These are phyloP conservation scores for Agrochola litura DNA, from an alignment of 2,888 invertebrate species.

Conservation along the genomic window DNA sequence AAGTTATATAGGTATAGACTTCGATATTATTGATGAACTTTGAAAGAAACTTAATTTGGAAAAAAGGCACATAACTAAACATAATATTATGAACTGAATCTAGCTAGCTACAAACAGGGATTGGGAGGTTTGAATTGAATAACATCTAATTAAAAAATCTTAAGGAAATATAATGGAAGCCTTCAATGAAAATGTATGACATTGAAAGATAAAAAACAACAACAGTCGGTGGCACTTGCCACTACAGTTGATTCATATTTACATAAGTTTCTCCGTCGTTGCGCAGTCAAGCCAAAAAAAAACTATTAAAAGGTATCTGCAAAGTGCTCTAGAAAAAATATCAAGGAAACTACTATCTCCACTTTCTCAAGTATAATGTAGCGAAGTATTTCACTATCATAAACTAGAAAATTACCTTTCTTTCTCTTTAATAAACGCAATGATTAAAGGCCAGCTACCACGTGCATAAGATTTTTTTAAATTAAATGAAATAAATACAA, in stretches of 20 bases:
- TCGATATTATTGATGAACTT: not conserved
- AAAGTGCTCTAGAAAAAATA: slow-evolving; percentile 8
- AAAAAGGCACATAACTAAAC: not conserved
- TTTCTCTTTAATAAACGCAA: not conserved
- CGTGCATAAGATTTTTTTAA: not conserved
- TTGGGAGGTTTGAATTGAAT: not conserved
- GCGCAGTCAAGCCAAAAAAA: slow-evolving; percentile 25
- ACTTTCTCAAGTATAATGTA: not conserved
- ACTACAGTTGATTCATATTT: slow-evolving; percentile 23
- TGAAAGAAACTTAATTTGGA: too few relatives aligned
- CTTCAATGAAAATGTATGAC: not conserved
- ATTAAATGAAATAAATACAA: not conserved
- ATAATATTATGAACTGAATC: not conserved
- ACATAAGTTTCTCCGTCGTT: slow-evolving; percentile 17
- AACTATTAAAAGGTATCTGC: not conserved
- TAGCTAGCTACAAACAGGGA: not conserved
- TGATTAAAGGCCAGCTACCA: not conserved
- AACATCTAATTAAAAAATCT: not conserved
- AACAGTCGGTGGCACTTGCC: not conserved
- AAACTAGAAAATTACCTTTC: not conserved
- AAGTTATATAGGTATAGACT: too few relatives aligned
- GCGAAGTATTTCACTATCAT: not conserved
- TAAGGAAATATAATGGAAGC: not conserved
- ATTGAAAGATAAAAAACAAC: slow-evolving; percentile 7
- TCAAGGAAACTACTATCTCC: not conserved